Percentiles rank a stretch among this genome's conserved stretches.
phyloP scores from a whole-genome alignment of 1,140 invertebrate species.

The Drosophila azteca region DNA sequence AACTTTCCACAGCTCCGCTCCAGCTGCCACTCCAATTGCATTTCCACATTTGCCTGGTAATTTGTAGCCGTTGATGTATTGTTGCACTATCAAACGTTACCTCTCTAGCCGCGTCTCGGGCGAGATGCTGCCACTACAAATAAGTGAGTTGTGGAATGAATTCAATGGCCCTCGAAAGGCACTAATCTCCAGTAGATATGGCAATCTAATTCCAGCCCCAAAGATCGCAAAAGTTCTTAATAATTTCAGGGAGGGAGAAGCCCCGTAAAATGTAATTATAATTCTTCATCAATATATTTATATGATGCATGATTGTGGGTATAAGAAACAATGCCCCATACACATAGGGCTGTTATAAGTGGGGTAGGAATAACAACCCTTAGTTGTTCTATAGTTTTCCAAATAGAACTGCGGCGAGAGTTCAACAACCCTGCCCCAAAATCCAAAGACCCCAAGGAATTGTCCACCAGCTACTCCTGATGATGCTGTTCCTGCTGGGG shows the following conservation, averaged over 20 bases:
- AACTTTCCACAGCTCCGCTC: constrained; percentile 20
- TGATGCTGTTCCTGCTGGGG: constrained; percentile 39
- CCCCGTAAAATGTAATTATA: too few species aligned
- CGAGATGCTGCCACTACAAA: too few species aligned
- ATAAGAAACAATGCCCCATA: constrained; percentile 4
- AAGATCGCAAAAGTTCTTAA: too few species aligned
- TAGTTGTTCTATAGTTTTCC: constrained; percentile 12
- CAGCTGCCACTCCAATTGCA: constrained; percentile 9
- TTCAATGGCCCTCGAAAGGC: too few species aligned
- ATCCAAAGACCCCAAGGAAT: constrained; percentile 51
- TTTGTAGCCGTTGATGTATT: neutral
- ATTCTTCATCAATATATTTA: too few species aligned
- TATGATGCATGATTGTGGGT: too few species aligned
- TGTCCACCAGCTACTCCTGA: constrained; percentile 19
- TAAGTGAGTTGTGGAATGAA: too few species aligned
- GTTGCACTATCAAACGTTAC: too few species aligned
- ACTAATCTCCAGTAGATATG: too few species aligned
- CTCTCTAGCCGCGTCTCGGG: too few species aligned
- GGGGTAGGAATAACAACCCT: constrained; percentile 25
- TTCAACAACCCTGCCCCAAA: constrained; percentile 64
- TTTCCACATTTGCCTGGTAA: neutral
- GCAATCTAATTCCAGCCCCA: too few species aligned
- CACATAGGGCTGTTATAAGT: neutral
- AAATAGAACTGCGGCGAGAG: constrained; percentile 32
- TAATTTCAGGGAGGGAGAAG: too few species aligned